Evolutionary conservation across 2,888 invertebrate genomes (phyloP).

Genomic region (Ferdinandea cuprea): DNA sequence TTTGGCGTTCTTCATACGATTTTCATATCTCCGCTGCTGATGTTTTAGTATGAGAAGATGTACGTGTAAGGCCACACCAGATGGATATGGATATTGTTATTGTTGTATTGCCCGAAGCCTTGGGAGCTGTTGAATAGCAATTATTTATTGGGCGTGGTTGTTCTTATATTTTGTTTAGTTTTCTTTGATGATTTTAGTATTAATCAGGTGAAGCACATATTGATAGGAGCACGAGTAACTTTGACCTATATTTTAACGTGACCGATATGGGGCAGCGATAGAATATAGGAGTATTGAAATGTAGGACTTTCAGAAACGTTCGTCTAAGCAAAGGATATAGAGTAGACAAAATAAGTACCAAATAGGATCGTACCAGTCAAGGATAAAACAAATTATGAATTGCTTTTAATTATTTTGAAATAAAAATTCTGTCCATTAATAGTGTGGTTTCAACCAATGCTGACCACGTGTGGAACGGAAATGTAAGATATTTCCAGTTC

Average conservation of each 20-base stretch:
- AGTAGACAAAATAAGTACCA: too few relatives aligned
- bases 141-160: conserved; percentile 70
- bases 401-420: too few relatives aligned
- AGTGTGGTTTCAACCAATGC: too few relatives aligned
- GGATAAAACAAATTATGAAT: too few relatives aligned
- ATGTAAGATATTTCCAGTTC: too few relatives aligned
- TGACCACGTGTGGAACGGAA: too few relatives aligned
- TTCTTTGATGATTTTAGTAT: background rate
- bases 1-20: conserved; percentile 13
- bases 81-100: conserved; percentile 40
- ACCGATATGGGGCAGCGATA: background rate
- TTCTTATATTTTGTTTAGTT: conserved; percentile 18
- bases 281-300: background rate
- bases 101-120: conserved; percentile 33
- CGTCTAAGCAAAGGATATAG: background rate
- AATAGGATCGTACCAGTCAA: too few relatives aligned
- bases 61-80: conserved; percentile 6
- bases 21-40: conserved; percentile 18
- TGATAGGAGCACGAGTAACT: conserved; percentile 29
- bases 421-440: too few relatives aligned
- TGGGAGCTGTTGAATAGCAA: conserved; percentile 50
- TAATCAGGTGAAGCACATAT: conserved; percentile 20
- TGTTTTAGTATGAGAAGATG: background rate
- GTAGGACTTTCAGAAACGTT: background rate
- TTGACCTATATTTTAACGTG: conserved; percentile 45